phyloP scores from a whole-genome alignment of 2,888 invertebrate genomes.

The Eudemis profundana region DNA sequence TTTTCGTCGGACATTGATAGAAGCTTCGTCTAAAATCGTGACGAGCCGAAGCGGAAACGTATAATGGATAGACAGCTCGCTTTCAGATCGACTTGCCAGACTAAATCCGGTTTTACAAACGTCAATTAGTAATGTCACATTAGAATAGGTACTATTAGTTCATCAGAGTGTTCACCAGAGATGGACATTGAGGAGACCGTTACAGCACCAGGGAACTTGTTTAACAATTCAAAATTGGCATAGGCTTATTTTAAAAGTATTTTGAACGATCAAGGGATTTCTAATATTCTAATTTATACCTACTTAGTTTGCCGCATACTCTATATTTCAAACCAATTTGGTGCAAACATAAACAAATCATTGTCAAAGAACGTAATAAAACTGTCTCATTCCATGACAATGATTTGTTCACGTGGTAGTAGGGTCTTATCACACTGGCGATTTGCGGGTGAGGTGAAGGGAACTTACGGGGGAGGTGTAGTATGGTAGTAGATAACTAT shows the following conservation, averaged over 20 bases:
- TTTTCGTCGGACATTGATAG: conserved; percentile 24
- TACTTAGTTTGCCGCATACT: background rate
- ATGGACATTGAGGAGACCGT: too few species aligned
- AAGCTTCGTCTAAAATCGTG: conserved; percentile 12
- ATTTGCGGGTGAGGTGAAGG: too few species aligned
- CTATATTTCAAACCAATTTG: background rate
- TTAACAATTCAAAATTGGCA: too few species aligned
- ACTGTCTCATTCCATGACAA: conserved; percentile 9
- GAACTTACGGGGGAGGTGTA: too few species aligned
- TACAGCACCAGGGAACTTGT: too few species aligned
- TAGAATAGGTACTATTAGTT: too few species aligned
- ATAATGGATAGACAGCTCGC: conserved; percentile 6
- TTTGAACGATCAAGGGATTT: too few species aligned
- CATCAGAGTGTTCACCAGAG: too few species aligned
- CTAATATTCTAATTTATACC: background rate
- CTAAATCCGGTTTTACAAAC: background rate
- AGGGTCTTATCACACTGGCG: too few species aligned
- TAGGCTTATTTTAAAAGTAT: too few species aligned
- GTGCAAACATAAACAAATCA: conserved; percentile 14
- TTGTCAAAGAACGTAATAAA: conserved; percentile 12
- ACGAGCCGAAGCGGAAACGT: conserved; percentile 28
- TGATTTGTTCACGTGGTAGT: conserved; percentile 13
- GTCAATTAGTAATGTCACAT: background rate
- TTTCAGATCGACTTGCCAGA: too few species aligned
- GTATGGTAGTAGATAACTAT: too few species aligned